Percentiles rank a stretch among this genome's conserved stretches.
These are phyloP conservation scores for Meganola albula DNA, from an alignment of 2,888 invertebrate genomes.

Conservation along the genomic window DNA sequence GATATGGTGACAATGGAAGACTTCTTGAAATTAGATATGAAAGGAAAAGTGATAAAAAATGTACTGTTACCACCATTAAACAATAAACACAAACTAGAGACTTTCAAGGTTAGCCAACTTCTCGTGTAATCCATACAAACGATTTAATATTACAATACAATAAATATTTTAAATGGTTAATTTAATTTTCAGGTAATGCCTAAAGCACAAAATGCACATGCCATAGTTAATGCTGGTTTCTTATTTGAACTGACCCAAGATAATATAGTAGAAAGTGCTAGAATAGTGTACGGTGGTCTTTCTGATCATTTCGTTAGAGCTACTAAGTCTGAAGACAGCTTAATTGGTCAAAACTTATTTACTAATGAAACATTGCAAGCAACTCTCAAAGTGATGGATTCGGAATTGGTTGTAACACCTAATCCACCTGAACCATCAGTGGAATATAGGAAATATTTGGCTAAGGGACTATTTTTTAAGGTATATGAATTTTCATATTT, in stretches of 20 bases:
- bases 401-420: slow-evolving; percentile 39
- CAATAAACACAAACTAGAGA: slow-evolving; percentile 66
- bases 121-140: background rate
- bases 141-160: background rate
- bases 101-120: slow-evolving; percentile 76
- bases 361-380: slow-evolving; percentile 57
- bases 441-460: slow-evolving; percentile 75
- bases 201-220: slow-evolving; percentile 83
- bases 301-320: slow-evolving; percentile 64
- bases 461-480: slow-evolving; percentile 73
- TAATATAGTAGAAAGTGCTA: slow-evolving; percentile 43
- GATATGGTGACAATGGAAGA: slow-evolving; percentile 47
- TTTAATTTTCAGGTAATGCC: slow-evolving; percentile 84
- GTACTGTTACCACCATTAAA: slow-evolving; percentile 73
- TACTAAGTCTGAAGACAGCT: slow-evolving; percentile 62
- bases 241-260: slow-evolving; percentile 51
- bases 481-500: slow-evolving; percentile 15
- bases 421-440: slow-evolving; percentile 74
- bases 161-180: slow-evolving; percentile 26
- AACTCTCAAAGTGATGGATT: slow-evolving; percentile 34
- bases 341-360: slow-evolving; percentile 57
- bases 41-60: background rate
- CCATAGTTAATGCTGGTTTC: slow-evolving; percentile 85
- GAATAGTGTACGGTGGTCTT: slow-evolving; percentile 78
- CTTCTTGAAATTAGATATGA: slow-evolving; percentile 59